Evolutionary conservation across 2,113 vertebrate species (phyloP).

Genomic region (Narcine bancroftii): DNA sequence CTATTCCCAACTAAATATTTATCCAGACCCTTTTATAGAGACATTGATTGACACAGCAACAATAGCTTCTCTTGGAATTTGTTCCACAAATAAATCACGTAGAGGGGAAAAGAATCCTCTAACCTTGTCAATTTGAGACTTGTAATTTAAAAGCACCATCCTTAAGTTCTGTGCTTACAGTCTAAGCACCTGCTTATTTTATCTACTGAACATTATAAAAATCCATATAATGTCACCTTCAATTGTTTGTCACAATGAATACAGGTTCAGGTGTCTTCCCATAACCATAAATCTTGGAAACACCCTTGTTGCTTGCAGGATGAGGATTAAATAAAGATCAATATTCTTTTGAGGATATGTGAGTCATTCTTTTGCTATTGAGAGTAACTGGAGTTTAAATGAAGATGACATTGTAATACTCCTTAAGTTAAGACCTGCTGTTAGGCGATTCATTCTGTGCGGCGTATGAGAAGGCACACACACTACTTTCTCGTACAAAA

Average conservation of each 20-base stretch:
- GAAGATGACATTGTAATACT: background rate
- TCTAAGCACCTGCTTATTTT: background rate
- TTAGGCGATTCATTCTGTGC: background rate
- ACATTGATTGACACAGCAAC: background rate
- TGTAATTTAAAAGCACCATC: background rate
- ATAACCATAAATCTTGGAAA: background rate
- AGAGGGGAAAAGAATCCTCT: background rate
- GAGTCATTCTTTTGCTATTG: background rate
- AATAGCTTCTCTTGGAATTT: background rate
- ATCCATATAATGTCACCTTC: background rate
- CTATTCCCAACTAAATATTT: slow-evolving; percentile 9
- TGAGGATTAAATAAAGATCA: background rate
- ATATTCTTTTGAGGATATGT: background rate
- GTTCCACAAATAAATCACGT: background rate
- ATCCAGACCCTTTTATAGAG: background rate
- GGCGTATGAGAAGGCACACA: background rate
- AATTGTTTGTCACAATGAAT: background rate
- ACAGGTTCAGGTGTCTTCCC: background rate
- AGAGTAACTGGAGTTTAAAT: slow-evolving; percentile 10
- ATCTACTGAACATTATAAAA: background rate
- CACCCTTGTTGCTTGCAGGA: background rate
- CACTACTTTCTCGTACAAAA: background rate
- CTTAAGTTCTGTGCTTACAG: background rate
- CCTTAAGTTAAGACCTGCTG: background rate
- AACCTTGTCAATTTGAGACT: background rate